Evolutionary conservation across 2,888 invertebrate species (phyloP).

Genomic region (Hypsopygia costalis): DNA sequence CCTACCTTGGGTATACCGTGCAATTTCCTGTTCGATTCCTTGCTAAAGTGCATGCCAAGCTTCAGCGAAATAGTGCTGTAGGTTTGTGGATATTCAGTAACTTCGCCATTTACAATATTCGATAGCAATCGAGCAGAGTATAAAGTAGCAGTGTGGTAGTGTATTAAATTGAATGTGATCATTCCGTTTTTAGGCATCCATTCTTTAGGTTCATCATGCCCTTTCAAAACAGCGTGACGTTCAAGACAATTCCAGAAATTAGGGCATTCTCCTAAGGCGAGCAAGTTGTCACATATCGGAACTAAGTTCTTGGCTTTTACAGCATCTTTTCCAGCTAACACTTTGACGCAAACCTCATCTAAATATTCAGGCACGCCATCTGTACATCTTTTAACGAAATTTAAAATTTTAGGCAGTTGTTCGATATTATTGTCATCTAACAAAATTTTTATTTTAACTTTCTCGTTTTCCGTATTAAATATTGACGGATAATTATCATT

Average conservation of each 20-base stretch:
- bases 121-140: constrained; percentile 79
- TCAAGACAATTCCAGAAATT: constrained; percentile 76
- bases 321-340: constrained; percentile 58
- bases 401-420: constrained; percentile 81
- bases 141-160: constrained; percentile 81
- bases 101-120: constrained; percentile 27
- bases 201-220: constrained; percentile 71
- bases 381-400: constrained; percentile 77
- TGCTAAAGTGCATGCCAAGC: constrained; percentile 58
- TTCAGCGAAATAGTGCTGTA: constrained; percentile 53
- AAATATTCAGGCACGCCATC: constrained; percentile 50
- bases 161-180: constrained; percentile 79
- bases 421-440: constrained; percentile 80
- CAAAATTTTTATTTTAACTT: constrained; percentile 72
- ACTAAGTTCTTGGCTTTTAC: constrained; percentile 55
- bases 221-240: constrained; percentile 82
- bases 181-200: constrained; percentile 76
- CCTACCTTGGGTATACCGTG: constrained; percentile 71
- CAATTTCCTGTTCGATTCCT: constrained; percentile 46
- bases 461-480: constrained; percentile 36
- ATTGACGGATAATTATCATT: constrained; percentile 80
- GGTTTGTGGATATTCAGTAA: constrained; percentile 47
- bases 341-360: constrained; percentile 42
- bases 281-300: constrained; percentile 81
- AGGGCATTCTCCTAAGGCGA: constrained; percentile 84